These are phyloP conservation scores for Chelonus insularis DNA, from an alignment of 1,140 invertebrate genomes.

Conservation along the genomic window DNA sequence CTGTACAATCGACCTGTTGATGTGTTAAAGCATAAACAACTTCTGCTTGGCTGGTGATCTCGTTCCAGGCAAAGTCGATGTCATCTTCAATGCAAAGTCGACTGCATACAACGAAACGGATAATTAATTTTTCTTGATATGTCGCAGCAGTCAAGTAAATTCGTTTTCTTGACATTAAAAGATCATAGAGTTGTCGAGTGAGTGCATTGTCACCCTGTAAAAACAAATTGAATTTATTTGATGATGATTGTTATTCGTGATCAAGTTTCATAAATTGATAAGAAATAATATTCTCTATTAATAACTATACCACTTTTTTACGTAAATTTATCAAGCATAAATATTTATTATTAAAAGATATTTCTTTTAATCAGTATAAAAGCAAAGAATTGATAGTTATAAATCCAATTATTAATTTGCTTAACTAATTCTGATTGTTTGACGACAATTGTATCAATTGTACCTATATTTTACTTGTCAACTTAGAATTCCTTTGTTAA, in stretches of 20 bases:
- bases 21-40: neutral
- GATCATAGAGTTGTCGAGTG: constrained; percentile 75
- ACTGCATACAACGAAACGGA: constrained; percentile 84
- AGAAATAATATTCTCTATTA: no score
- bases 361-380: constrained; percentile 4
- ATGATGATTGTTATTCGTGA: no score
- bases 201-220: constrained; percentile 71
- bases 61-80: constrained; percentile 80
- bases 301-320: no score
- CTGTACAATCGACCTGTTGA: neutral
- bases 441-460: no score
- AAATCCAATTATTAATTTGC: no score
- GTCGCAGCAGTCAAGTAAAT: constrained; percentile 84
- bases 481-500: no score
- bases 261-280: no score
- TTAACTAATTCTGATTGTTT: no score
- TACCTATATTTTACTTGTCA: no score
- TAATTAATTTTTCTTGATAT: constrained; percentile 69
- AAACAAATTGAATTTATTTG: constrained; percentile 15
- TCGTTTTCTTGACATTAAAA: constrained; percentile 75
- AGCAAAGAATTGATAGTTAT: no score
- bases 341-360: neutral
- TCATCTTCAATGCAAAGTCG: constrained; percentile 71
- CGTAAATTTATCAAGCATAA: no score
- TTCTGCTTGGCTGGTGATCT: constrained; percentile 67